A percentile compares a stretch with the other conserved stretches of the same genome.
These are phyloP conservation scores for Mormyrus lacerda DNA, from an alignment of 2,113 vertebrate species.

Conservation along the genomic window DNA sequence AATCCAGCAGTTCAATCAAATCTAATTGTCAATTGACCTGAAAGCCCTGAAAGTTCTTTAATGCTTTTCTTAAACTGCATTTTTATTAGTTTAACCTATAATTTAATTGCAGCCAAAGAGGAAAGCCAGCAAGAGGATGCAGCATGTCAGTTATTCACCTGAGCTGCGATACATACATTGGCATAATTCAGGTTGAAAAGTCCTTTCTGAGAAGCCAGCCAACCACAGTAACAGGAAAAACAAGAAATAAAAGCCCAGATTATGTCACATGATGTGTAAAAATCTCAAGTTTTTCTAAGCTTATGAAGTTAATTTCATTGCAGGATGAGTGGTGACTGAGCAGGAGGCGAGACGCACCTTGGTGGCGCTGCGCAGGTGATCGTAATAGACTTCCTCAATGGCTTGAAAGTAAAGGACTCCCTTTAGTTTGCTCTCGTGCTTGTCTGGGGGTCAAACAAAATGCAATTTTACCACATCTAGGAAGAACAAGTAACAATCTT, in stretches of 20 bases:
- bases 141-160: not conserved
- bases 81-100: not conserved
- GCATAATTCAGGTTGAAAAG: constrained; percentile 18
- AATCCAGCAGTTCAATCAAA: not conserved
- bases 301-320: not conserved
- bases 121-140: not conserved
- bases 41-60: not conserved
- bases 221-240: constrained; percentile 35
- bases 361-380: constrained; percentile 88
- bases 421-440: constrained; percentile 92
- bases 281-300: not conserved
- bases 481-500: not conserved
- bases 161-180: constrained; percentile 42
- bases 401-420: constrained; percentile 98
- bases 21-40: not conserved
- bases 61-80: not conserved
- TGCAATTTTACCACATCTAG: not conserved
- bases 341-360: constrained; percentile 63
- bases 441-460: constrained; percentile 63
- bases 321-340: not conserved
- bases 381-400: constrained; percentile 94
- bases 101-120: not conserved
- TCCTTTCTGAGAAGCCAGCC: constrained; percentile 14
- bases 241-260: constrained; percentile 19
- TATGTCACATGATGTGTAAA: not conserved